Base-by-base conservation (phyloP, 2,797 vertebrate species). In the Taeniopygia guttata region DNA sequence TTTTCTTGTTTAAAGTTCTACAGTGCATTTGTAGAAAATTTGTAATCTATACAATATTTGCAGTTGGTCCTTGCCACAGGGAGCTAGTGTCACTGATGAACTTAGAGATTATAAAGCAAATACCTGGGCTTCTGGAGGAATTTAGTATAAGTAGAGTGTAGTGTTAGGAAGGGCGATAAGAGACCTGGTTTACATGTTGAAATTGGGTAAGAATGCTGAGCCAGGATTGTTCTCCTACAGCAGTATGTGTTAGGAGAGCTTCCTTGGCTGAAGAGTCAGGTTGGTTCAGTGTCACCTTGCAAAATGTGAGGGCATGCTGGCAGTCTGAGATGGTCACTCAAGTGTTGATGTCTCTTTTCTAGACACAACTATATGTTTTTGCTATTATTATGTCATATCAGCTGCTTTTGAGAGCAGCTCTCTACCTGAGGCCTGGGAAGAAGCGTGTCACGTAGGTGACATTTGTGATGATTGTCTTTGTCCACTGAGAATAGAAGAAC, bases 401-500 rank as follows among this genome's bases (percentile, higher is more conserved):
- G 9, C 66, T 1, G 3, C 52, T 81, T 86, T 51, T 46, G 34
- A 84, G 52, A 82, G 34, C 36, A 76, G 48, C 49, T 90, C 11
- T 73, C 29, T 82, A 25, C 43, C 48, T 27, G 46, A 46, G 36
- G 49, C 27, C 46, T 6, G 5, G 59, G 36, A 78, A 80, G 49
- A 73, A 68, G 13, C 0, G 0, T 91, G 64, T 95, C 82, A 63
- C 0, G 0, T 58, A 36, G 46, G 60, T 96, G 82, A 79, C 85
- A 78, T 82, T 86, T 90, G 42, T 90, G 68, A 86, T 93, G 62
- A 60, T 78, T 83, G 84, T 46, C 73, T 87, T 89, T 92, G 55
- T 93, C 46, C 30, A 34, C 81, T 23, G 84, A 87, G 58, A 87
- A 74, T 27, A 90, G 89, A 83, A 89, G 87, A 85, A 12, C 72